phyloP scores from a whole-genome alignment of 92 coral and sea anemone species.

The Palythoa caribaeorum region DNA sequence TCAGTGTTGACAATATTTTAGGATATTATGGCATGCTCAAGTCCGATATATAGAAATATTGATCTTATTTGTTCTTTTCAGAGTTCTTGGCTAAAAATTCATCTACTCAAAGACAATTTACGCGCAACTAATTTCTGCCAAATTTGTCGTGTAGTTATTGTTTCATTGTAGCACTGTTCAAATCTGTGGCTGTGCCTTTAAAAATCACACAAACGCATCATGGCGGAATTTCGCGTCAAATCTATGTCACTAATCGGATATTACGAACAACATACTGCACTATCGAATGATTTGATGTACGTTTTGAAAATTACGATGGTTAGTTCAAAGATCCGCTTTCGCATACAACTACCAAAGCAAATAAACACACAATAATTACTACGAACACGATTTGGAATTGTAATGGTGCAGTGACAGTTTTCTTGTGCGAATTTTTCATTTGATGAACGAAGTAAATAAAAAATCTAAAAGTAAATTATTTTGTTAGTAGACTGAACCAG shows the following conservation, averaged over 20 bases:
- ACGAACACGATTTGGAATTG: constrained; percentile 35
- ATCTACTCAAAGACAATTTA: background rate
- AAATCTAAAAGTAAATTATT: background rate
- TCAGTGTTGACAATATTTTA: constrained; percentile 26
- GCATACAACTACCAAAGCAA: background rate
- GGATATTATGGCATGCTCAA: background rate
- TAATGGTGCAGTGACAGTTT: constrained; percentile 20
- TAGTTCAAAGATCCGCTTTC: background rate
- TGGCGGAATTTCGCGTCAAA: background rate
- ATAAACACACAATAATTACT: constrained; percentile 26
- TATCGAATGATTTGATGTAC: background rate
- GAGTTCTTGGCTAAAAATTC: background rate
- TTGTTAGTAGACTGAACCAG: background rate
- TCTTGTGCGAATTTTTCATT: constrained; percentile 13
- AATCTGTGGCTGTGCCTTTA: background rate
- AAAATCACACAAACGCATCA: background rate
- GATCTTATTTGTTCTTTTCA: background rate
- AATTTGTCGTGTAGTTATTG: background rate
- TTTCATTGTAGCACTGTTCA: background rate
- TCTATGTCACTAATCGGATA: background rate
- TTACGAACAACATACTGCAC: constrained; percentile 1
- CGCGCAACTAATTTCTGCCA: background rate
- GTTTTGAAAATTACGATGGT: background rate
- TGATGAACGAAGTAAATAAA: constrained; percentile 21
- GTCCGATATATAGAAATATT: constrained; percentile 23